Conservation (phyloP, 2,888 invertebrate genomes). For the Dendrolimus pini region DNA sequence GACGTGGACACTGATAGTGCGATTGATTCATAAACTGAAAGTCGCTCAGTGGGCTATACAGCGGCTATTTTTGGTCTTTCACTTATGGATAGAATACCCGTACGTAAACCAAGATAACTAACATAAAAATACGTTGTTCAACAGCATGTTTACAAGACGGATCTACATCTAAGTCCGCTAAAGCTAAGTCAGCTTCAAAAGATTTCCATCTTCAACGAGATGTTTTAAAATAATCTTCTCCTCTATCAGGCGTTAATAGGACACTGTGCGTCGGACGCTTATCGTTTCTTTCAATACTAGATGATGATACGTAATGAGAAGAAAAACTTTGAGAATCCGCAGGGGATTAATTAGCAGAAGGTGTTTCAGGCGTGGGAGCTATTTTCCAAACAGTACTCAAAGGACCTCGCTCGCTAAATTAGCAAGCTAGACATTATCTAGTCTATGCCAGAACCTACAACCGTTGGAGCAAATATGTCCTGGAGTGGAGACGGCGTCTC, state of each 20-base stretch:
- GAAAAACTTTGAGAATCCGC: slow-evolving; percentile 79
- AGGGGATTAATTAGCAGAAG: slow-evolving; percentile 79
- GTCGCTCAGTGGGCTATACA: too few species aligned
- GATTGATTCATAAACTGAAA: too few species aligned
- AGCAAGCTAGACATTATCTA: too few species aligned
- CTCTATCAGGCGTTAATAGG: slow-evolving; percentile 75
- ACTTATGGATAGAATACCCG: too few species aligned
- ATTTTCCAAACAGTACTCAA: slow-evolving; percentile 64
- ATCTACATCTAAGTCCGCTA: slow-evolving; percentile 78
- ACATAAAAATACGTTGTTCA: slow-evolving; percentile 73
- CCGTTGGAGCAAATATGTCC: too few species aligned
- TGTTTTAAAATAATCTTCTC: slow-evolving; percentile 54
- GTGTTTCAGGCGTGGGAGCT: slow-evolving; percentile 80
- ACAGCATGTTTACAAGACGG: slow-evolving; percentile 79
- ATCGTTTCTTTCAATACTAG: slow-evolving; percentile 64
- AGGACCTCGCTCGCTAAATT: slow-evolving; percentile 36
- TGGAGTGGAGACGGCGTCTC: too few species aligned
- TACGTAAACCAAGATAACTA: too few species aligned
- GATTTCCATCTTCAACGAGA: slow-evolving; percentile 79
- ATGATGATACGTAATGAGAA: slow-evolving; percentile 77
- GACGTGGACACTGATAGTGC: too few species aligned
- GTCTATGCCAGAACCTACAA: too few species aligned
- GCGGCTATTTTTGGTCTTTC: too few species aligned
- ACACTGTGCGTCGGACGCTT: slow-evolving; percentile 73
- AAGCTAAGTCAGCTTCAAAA: slow-evolving; percentile 77